phyloP scores from a whole-genome alignment of 2,888 invertebrate genomes.

The Drosophila percnosoma region DNA sequence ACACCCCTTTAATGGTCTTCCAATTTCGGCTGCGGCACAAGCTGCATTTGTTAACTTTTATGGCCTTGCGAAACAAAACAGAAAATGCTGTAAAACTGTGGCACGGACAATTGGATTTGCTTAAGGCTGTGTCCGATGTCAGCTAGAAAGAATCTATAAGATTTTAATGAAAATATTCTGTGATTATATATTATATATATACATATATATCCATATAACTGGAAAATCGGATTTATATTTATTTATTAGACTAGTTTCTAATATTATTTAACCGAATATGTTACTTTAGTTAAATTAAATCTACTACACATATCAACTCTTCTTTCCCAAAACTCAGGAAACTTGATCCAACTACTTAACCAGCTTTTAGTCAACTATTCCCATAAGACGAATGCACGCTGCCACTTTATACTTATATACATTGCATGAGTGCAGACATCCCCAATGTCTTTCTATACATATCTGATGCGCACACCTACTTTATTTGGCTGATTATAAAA shows the following conservation, averaged over 20 bases:
- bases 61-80: slow-evolving; percentile 34
- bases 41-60: slow-evolving; percentile 31
- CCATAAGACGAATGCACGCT: not conserved
- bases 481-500: not conserved
- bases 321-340: not conserved
- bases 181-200: too few relatives aligned
- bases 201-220: too few relatives aligned
- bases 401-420: not conserved
- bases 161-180: not conserved
- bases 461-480: not conserved
- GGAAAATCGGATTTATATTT: too few relatives aligned
- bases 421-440: not conserved
- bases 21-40: slow-evolving; percentile 14
- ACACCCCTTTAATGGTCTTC: not conserved
- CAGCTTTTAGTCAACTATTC: not conserved
- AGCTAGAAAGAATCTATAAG: not conserved
- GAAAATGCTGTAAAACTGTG: slow-evolving; percentile 17
- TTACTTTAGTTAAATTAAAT: not conserved
- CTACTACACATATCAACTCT: too few relatives aligned
- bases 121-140: not conserved
- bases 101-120: slow-evolving; percentile 19
- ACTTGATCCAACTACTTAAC: not conserved
- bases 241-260: too few relatives aligned
- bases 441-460: not conserved
- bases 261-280: too few relatives aligned